Base-by-base conservation (phyloP, 2,113 vertebrate genomes). In the Brienomyrus brachyistius region DNA sequence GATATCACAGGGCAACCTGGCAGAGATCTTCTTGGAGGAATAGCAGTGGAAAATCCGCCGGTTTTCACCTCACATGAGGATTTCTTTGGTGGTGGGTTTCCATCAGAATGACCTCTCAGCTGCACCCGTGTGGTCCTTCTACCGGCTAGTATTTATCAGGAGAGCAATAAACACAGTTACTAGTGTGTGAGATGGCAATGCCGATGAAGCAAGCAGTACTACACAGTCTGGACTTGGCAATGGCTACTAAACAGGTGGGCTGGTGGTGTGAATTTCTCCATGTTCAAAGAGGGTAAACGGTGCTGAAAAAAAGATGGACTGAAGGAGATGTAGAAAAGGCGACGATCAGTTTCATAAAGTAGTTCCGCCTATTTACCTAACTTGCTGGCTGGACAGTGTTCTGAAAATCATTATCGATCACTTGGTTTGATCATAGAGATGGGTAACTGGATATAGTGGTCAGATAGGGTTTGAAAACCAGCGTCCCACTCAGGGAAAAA, bases 201-300 rank as follows among this genome's bases (percentile, higher is more conserved):
- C 56, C 43, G 66, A 47, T 88, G 87, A 66, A 66, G 85, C 85
- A 88, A 51, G 87, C 17, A 77, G 17, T 9, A 80, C 66, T 88
- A 43, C 35, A 50, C n/a, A 50, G 52, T 21, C 21, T 54, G 59
- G 89, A 51, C 86, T 77, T 80, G 52, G 86, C 47, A 35, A 83
- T n/a, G 23, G 47, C 86, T 48, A 82, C n/a, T 27, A 82, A 88
- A 82, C 50, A 59, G 43, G 54, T 43, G 17, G 54, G 43, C 47
- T 43, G 62, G 11, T 40, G 50, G 70, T 77, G 80, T 51, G 62
- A 83, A 50, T 80, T 27, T 40, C 80, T 45, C 31, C 40, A 4
- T 35, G 62, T 62, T 52, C 89, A 87, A 45, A 87, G 45, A 87
- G 31, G 17, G 35, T 80, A 40, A 80, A 80, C n/a, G 15, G 74